Evolutionary conservation across 2,888 invertebrate genomes (phyloP).

Genomic region (Stegophylla sp.): DNA sequence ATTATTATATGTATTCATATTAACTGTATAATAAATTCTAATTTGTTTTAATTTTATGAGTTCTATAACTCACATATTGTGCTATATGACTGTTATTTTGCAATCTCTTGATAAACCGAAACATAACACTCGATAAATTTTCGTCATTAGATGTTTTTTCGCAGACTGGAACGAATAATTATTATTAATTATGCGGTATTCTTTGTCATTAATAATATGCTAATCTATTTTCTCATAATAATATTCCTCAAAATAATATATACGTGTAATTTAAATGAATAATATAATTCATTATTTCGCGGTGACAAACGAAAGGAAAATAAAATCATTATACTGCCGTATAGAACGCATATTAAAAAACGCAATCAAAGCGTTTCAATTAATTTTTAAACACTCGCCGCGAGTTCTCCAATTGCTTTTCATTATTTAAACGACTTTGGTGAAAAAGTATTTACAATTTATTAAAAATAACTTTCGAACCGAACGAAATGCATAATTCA

Average conservation of each 20-base stretch:
- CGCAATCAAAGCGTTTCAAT: constrained; percentile 20
- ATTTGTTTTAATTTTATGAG: too few species aligned
- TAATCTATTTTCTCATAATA: neutral
- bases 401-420: constrained; percentile 3
- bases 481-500: constrained; percentile 34
- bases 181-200: constrained; percentile 1
- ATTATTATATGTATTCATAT: too few species aligned
- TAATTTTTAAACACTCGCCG: constrained; percentile 12
- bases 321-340: neutral
- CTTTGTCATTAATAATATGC: neutral
- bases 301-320: neutral
- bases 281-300: too few species aligned
- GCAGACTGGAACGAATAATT: neutral
- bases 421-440: constrained; percentile 19
- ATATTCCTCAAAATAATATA: neutral
- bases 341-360: constrained; percentile 13
- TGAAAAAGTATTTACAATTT: constrained; percentile 23
- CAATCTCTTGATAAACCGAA: neutral
- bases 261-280: neutral
- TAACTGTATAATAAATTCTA: too few species aligned
- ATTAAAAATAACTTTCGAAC: constrained; percentile 39
- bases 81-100: too few species aligned
- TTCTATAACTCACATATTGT: neutral
- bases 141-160: neutral
- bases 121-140: neutral